phyloP scores from a whole-genome alignment of 2,797 vertebrate genomes.

The Microchirus variegatus region DNA sequence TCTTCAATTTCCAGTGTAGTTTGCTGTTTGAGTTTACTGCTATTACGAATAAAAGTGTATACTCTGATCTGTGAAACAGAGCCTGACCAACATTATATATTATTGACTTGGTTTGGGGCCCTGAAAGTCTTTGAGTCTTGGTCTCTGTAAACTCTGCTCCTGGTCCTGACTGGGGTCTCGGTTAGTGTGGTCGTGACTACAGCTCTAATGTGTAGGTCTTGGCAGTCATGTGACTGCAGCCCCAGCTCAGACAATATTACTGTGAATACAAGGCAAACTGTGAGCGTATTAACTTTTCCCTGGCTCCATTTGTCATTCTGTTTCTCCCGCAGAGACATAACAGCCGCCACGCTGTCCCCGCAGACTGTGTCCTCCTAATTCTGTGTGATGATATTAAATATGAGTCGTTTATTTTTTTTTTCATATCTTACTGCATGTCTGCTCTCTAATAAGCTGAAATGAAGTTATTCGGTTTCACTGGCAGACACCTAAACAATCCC shows the following conservation, averaged over 20 bases:
- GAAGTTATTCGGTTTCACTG: slow-evolving; percentile 83
- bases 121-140: too few relatives aligned
- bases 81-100: too few relatives aligned
- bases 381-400: slow-evolving; percentile 58
- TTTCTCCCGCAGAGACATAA: slow-evolving; percentile 41
- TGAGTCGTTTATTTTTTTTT: slow-evolving; percentile 63
- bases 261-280: slow-evolving; percentile 27
- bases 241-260: slow-evolving; percentile 17
- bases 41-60: too few relatives aligned
- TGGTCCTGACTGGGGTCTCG: too few relatives aligned
- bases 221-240: too few relatives aligned
- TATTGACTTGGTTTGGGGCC: too few relatives aligned
- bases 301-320: slow-evolving; percentile 27
- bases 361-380: slow-evolving; percentile 50
- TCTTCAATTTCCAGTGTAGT: too few relatives aligned
- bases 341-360: slow-evolving; percentile 23
- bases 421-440: slow-evolving; percentile 65
- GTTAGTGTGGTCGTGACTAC: too few relatives aligned
- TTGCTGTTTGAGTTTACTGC: too few relatives aligned
- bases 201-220: too few relatives aligned
- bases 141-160: too few relatives aligned
- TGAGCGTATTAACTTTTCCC: slow-evolving; percentile 23
- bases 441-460: slow-evolving; percentile 74
- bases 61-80: too few relatives aligned
- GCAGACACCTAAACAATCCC: slow-evolving; percentile 76